Evolutionary conservation across 53 echinoderm and acorn worm genomes (phyloP).

Genomic region (Crossaster papposus): DNA sequence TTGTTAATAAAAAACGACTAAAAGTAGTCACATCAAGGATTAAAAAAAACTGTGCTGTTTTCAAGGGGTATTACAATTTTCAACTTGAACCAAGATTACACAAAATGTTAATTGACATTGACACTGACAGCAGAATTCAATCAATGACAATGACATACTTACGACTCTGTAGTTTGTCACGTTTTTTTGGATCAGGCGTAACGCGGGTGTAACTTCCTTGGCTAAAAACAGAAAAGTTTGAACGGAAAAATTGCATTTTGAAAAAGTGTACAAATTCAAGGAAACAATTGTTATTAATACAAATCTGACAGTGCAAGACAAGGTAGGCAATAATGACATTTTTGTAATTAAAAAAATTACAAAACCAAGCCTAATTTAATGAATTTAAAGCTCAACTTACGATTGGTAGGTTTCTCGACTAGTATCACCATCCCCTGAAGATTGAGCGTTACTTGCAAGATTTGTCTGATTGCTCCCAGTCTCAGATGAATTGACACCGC

Average conservation of each 20-base stretch:
- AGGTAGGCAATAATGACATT: background rate
- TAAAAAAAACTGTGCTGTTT: no score
- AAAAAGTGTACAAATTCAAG: no score
- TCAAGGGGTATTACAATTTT: no score
- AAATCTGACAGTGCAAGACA: background rate
- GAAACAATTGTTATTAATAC: background rate
- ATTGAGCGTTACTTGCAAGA: background rate
- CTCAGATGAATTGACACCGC: background rate
- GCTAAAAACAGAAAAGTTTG: conserved; percentile 2
- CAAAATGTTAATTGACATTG: no score
- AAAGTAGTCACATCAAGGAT: no score
- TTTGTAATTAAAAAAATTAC: background rate
- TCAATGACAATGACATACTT: conserved; percentile 19
- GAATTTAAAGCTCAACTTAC: conserved; percentile 10
- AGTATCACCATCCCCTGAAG: background rate
- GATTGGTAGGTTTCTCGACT: conserved; percentile 37
- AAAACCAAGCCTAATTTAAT: background rate
- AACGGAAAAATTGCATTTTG: no score
- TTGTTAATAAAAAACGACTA: no score
- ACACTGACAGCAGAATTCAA: no score
- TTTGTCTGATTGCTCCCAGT: background rate
- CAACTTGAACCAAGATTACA: no score
- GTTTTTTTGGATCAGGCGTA: conserved; percentile 51
- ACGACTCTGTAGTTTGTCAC: conserved; percentile 50
- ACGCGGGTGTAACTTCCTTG: conserved; percentile 55